Evolutionary conservation across 1,140 invertebrate species (phyloP), one percentile per base, ranked within the genome.

Genomic region (Drosophila setifemur): DNA sequence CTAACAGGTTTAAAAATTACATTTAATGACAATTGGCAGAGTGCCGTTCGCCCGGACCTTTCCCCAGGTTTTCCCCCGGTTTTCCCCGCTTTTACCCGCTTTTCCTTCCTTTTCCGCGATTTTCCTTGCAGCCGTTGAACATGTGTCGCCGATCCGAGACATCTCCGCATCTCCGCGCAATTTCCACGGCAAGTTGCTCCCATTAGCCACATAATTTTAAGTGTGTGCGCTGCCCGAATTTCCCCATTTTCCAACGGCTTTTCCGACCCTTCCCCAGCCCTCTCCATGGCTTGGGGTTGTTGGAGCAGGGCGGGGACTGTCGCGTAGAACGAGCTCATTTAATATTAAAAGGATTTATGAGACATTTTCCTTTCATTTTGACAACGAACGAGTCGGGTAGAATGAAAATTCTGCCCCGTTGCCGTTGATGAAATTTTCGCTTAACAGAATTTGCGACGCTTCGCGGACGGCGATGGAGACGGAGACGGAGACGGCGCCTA

Each of bases 311-410:
- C n/a, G n/a, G 19, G 16, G 8, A 25, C 43, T 63, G 57, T 64
- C 58, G 52, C 52, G 58, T 29, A 55, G 74, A 79, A 71, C 61
- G 75, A 85, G 81, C 81, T 85, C 81, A 86, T 85, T 85, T 85
- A 85, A 85, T 85, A 85, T 85, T 85, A 85, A 85, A 85, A 85
- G 81, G 81, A 85, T 85, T 85, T 85, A 85, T 85, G 81, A 85
- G 81, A 85, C 81, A 85, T 85, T 85, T 86, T 85, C 81, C 81
- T 85, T 85, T 85, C 81, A 85, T 85, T 85, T 85, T 85, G 81
- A 85, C 81, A 85, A 86, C 79, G 73, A 77, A 73, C 60, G 53
- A 25, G 21, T 1, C 12, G 25, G 28, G 31, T 1, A 50, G 61
- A 82, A 76, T 82, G 74, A 86, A 79, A 86, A 81, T 86, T 79